These are phyloP conservation scores for Scaptomyza parva DNA, from an alignment of 2,888 invertebrate species.

Conservation along the genomic window DNA sequence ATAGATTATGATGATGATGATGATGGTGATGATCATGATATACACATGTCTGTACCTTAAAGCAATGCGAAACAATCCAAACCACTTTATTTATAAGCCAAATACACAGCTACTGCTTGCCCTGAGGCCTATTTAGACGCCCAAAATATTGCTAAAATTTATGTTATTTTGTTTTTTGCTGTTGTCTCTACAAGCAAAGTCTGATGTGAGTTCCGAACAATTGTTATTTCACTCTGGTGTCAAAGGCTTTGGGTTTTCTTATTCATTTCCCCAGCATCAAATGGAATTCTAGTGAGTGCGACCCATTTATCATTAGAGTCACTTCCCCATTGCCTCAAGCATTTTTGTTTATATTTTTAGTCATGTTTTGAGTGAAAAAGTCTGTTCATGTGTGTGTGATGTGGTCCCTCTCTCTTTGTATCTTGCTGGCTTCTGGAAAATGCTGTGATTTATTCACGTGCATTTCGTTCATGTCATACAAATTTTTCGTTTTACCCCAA, in stretches of 20 bases:
- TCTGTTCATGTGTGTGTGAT: neutral
- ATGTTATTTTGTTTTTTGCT: constrained; percentile 1
- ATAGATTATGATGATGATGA: constrained; percentile 10
- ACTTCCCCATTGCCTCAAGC: constrained; percentile 11
- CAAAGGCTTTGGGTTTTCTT: constrained; percentile 3
- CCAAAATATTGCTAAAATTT: constrained; percentile 1
- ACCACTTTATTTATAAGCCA: constrained; percentile 3
- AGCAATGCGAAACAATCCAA: constrained; percentile 5
- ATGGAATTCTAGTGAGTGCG: constrained; percentile 18
- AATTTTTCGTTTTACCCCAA: constrained; percentile 10
- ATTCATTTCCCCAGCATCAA: constrained; percentile 15
- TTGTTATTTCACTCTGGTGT: neutral
- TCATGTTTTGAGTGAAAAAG: neutral
- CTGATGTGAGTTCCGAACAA: constrained; percentile 3
- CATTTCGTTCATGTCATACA: constrained; percentile 5
- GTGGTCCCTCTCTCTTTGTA: neutral
- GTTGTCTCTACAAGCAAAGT: constrained; percentile 6
- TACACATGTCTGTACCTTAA: constrained; percentile 5
- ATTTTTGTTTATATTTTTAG: constrained; percentile 7
- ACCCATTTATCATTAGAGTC: constrained; percentile 30
- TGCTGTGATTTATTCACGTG: constrained; percentile 37
- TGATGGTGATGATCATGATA: neutral
- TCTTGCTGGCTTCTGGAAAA: neutral
- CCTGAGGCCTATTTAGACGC: constrained; percentile 10
- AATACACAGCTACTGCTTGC: neutral